Evolutionary conservation across 2,113 vertebrate genomes (phyloP), one percentile per base, ranked within the genome.

Genomic region (Miniopterus natalensis): DNA sequence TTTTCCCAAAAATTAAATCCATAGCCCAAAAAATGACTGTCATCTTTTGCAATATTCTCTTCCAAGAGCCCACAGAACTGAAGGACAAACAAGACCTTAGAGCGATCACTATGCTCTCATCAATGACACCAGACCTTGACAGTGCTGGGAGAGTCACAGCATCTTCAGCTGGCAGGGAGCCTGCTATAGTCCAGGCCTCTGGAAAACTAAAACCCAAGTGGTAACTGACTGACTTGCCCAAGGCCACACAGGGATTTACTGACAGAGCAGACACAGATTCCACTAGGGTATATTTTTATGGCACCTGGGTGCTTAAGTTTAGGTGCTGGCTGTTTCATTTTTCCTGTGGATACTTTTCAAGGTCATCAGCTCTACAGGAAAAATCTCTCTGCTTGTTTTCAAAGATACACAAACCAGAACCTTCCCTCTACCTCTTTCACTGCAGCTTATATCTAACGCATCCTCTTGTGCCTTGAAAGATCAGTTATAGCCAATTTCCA

Each of bases 31-130:
- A 80, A 68, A n/a, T 27, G 15, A 17, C 31, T 68, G 73, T 31
- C 84, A 75, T 79, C 40, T 96, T 97, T 63, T 83, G 15, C 90
- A 88, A 61, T 20, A 85, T 81, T 88, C 75, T 88, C 65, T 87
- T 79, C 81, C n/a, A 80, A 68, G 13, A 92, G 40, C 20, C 57
- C 80, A 71, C 68, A 51, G 42, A 83, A 77, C 77, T 81, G 14
- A 73, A 90, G 53, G n/a, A 89, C 71, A 78, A 91, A 93, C 4
- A 47, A 66, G 66, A 81, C 51, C 47, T 27, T 11, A 73, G 80
- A n/a, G 40, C 18, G 57, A 57, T 47, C 5, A 55, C 12, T 29
- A 49, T 42, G 2, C 36, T 47, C 40, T 55, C 27, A 45, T 84
- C 73, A 68, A 21, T 47, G 27, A 85, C 84, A 55, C 10, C 59